Percentiles rank a stretch among this genome's conserved stretches.
Evolutionary conservation across 2,888 invertebrate genomes (phyloP).

Genomic region (Danaus chrysippus): DNA sequence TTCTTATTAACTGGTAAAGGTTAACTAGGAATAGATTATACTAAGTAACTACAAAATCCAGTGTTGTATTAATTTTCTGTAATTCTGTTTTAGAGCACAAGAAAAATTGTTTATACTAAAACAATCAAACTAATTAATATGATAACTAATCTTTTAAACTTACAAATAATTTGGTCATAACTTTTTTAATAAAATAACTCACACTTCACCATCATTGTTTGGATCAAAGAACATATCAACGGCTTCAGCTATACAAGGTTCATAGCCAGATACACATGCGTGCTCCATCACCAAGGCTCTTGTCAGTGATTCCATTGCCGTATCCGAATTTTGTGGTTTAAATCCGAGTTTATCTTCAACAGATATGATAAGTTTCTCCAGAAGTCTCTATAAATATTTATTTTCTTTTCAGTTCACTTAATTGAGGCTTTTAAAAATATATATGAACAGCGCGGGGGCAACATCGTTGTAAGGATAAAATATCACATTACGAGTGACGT

Average conservation of each 20-base stretch:
- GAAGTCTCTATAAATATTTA: conserved; percentile 50
- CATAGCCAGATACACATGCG: conserved; percentile 59
- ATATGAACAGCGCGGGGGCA: no score
- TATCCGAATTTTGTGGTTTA: conserved; percentile 50
- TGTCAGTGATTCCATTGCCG: conserved; percentile 55
- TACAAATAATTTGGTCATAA: no score
- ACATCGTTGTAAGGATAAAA: no score
- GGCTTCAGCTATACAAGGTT: conserved; percentile 66
- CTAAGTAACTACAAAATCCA: no score
- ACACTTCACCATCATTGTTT: conserved; percentile 51
- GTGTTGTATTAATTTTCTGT: no score
- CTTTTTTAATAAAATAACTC: conserved; percentile 36
- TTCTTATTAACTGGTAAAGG: neutral
- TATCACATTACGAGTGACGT: no score
- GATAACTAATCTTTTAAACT: no score
- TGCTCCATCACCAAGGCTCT: conserved; percentile 71
- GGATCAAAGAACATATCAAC: conserved; percentile 65
- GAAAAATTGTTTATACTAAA: no score
- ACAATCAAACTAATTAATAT: no score
- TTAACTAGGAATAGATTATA: no score
- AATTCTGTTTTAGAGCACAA: no score
- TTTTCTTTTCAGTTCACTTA: neutral
- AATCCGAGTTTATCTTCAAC: conserved; percentile 59
- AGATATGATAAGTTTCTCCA: conserved; percentile 50
- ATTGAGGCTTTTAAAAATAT: no score